Percentiles rank a stretch among this genome's conserved stretches.
Evolutionary conservation across 2,888 invertebrate genomes (phyloP).

Genomic region (Drosophila formosana): DNA sequence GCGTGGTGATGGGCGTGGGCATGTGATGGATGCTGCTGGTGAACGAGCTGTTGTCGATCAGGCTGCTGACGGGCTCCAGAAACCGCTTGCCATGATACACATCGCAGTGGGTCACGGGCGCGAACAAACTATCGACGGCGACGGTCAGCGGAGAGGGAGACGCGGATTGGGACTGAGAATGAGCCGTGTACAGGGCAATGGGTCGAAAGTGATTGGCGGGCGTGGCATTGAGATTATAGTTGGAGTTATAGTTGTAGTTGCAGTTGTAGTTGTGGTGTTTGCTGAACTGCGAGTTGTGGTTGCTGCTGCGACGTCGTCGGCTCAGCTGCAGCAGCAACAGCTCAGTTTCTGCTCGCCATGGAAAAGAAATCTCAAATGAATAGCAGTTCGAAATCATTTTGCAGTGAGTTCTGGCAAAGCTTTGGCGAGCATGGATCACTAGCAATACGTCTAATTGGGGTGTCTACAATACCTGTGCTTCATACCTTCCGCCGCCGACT

Average conservation of each 20-base stretch:
- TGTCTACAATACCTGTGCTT: slow-evolving; percentile 85
- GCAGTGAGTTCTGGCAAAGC: slow-evolving; percentile 11
- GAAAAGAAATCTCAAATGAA: neutral
- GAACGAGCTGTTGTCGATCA: slow-evolving; percentile 71
- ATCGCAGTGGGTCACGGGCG: slow-evolving; percentile 53
- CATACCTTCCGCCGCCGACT: slow-evolving; percentile 85
- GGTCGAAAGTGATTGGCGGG: slow-evolving; percentile 67
- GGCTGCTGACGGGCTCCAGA: slow-evolving; percentile 74
- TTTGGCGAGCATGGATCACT: slow-evolving; percentile 29
- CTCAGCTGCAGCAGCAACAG: slow-evolving; percentile 49
- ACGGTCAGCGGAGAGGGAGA: slow-evolving; percentile 29
- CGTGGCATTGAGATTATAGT: slow-evolving; percentile 28
- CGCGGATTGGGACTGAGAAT: slow-evolving; percentile 3
- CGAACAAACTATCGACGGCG: slow-evolving; percentile 51
- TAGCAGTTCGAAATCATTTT: neutral
- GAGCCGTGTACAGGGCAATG: slow-evolving; percentile 43
- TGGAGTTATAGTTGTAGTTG: neutral
- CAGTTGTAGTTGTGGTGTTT: slow-evolving; percentile 2
- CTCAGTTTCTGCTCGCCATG: slow-evolving; percentile 60
- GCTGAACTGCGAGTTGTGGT: slow-evolving; percentile 21
- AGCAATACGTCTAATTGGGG: slow-evolving; percentile 61
- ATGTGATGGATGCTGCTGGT: slow-evolving; percentile 69
- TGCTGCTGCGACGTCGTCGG: slow-evolving; percentile 35
- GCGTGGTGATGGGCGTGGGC: slow-evolving; percentile 67
- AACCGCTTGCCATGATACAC: slow-evolving; percentile 82